Base-by-base conservation (phyloP, 92 coral and sea anemone species). In the Plumapathes pennacea region DNA sequence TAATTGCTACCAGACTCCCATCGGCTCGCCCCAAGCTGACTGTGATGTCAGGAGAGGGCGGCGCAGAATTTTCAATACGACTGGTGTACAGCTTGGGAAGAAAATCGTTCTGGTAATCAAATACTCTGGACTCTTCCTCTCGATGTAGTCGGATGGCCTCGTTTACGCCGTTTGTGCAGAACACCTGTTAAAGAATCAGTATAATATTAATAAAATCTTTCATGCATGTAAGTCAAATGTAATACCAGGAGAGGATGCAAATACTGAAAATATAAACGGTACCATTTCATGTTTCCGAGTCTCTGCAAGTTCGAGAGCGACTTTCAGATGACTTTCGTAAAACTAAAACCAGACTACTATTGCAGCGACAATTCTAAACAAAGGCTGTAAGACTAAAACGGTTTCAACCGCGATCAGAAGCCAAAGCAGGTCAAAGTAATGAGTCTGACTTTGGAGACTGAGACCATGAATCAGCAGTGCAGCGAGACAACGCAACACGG, bases 121-220 rank as follows among this genome's bases (percentile, higher is more conserved):
- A 82, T 41, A 86, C 95, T 62, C 82, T 82, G 50, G 89, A 76
- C 39, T 75, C 67, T 42, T 51, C 57, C 30, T 86, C 95, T n/a
- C 85, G 76, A 9, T 46, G 34, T 13, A 86, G 73, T 57, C 71
- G 81, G 49, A 43, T 45, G 40, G 85, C 69, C 4, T 76, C 62
- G 25, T 77, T 36, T 2, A 64, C 41, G 22, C 81, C 78, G 25
- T 71, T 51, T n/a, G 82, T 66, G 28, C 43, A 54, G 38, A 51
- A 81, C 14, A 81, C 88, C 88, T 81, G 19, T 6, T 5, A 34
- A 8, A n/a, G n/a, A n/a, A n/a, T n/a, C n/a, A n/a, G n/a, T n/a
- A n/a, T n/a, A n/a, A n/a, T n/a, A n/a, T n/a, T n/a, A n/a, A n/a
- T n/a, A n/a, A n/a, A n/a, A n/a, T n/a, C n/a, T n/a, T n/a, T n/a